Base-by-base conservation (phyloP, 2,797 vertebrate genomes). In the Xenops minutus region DNA sequence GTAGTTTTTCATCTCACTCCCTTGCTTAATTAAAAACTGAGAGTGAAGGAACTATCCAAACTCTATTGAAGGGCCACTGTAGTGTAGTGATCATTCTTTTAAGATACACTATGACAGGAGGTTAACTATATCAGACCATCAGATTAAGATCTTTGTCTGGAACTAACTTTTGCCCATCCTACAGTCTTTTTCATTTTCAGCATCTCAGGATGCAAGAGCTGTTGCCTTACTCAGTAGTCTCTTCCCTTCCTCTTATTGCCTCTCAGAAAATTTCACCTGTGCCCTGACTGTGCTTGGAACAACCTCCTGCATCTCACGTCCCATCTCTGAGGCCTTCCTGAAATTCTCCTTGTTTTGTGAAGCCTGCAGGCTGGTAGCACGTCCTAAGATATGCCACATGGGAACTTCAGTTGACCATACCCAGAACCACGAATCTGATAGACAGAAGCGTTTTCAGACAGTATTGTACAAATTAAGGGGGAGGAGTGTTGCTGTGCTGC, bases 351-450 rank as follows among this genome's bases (percentile, higher is more conserved):
- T 3, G 14, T 44, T 81, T 72, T 22, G 41, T 37, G 74, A 64
- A 54, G 63, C 5, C 1, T 51, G 58, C 2, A 7, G 41, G 36
- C 21, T 44, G 46, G 43, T 78, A 6, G 6, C 32, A 29, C 24
- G 44, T 68, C 21, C 77, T 56, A 2, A 56, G 2, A 14, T 12
- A 26, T 12, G 30, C 48, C 14, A 3, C 0, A 0, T 6, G 21
- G 30, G 7, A 52, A 18, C 26, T 14, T 52, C 58, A 39, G 24
- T 0, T 2, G 2, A 48, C 55, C 19, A 1, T 44, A 24, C 10
- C 7, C 5, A 6, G 43, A 71, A 22, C 12, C 15, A 9, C 1
- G 7, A 39, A 41, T 43, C 27, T 36, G 44, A 76, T 1, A 20
- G 10, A 26, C 7, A 18, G 12, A 18, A 66, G 22, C 4, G 41